Percentiles rank a stretch among this genome's conserved stretches.
phyloP scores from a whole-genome alignment of 2,113 vertebrate species.

The Cyphomyrus discorhynchus region DNA sequence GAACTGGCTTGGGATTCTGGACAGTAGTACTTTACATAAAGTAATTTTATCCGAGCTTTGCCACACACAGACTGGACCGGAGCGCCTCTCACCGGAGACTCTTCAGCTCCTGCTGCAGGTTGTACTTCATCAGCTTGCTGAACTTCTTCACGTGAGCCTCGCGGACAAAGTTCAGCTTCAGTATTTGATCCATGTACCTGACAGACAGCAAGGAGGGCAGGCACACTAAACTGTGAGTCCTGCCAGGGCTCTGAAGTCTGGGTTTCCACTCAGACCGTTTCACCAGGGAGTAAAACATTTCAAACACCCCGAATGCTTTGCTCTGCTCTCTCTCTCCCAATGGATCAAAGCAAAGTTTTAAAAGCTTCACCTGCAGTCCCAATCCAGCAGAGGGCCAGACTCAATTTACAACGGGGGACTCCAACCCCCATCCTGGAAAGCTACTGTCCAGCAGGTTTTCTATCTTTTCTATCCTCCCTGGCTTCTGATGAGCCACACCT shows the following conservation, averaged over 20 bases:
- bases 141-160: conserved; percentile 65
- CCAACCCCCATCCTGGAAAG: not conserved
- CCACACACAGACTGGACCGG: not conserved
- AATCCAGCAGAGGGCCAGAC: not conserved
- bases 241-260: not conserved
- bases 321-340: not conserved
- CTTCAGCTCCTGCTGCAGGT: conserved; percentile 72
- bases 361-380: not conserved
- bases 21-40: not conserved
- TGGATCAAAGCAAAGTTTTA: not conserved
- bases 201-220: not conserved
- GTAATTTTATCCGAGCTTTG: not conserved
- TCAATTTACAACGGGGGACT: not conserved
- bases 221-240: not conserved
- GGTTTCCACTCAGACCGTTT: not conserved
- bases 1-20: not conserved
- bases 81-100: conserved; percentile 67
- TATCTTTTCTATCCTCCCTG: too few relatives aligned
- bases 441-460: too few relatives aligned
- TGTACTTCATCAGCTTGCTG: conserved; percentile 65
- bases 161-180: conserved; percentile 64
- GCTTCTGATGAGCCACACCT: too few relatives aligned
- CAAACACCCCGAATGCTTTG: not conserved
- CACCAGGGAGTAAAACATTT: not conserved
- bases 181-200: conserved; percentile 85